A percentile compares a stretch with the other conserved stretches of the same genome.
phyloP scores from a whole-genome alignment of 2,797 vertebrate genomes.

The Cossypha niveicapilla region DNA sequence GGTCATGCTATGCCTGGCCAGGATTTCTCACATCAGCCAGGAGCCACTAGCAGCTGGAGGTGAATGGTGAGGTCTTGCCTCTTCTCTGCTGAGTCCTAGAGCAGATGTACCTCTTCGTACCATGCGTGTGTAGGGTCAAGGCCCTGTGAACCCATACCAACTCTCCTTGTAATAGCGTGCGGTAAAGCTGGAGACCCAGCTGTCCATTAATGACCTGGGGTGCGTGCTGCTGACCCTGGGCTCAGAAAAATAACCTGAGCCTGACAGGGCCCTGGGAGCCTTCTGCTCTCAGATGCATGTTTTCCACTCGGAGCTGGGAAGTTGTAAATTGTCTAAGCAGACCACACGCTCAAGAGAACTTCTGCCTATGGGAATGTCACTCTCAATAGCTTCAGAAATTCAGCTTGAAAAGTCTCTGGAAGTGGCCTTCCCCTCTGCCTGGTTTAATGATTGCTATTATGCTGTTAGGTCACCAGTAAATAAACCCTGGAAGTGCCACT shows the following conservation, averaged over 20 bases:
- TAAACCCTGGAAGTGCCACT: neutral
- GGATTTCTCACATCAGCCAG: neutral
- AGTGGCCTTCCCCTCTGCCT: neutral
- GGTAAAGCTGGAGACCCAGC: neutral
- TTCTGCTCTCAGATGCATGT: rapidly evolving
- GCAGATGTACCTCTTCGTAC: neutral
- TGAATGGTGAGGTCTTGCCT: rapidly evolving
- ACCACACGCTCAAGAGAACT: neutral
- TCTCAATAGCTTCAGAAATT: neutral
- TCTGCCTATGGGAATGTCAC: rapidly evolving
- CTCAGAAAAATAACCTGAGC: neutral
- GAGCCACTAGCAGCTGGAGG: neutral
- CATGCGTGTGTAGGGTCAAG: neutral
- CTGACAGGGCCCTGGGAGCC: neutral
- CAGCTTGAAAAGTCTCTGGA: neutral
- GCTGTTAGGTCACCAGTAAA: rapidly evolving
- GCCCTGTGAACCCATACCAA: neutral
- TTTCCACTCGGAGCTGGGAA: neutral
- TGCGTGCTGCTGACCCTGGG: neutral
- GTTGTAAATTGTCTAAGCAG: neutral
- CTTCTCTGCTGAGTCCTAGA: neutral
- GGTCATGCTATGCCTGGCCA: rapidly evolving
- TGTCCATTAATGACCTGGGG: neutral
- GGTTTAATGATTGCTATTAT: neutral
- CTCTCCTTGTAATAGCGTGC: neutral